Base-by-base conservation (phyloP, 1,140 invertebrate genomes). In the Pogonomyrmex californicus region DNA sequence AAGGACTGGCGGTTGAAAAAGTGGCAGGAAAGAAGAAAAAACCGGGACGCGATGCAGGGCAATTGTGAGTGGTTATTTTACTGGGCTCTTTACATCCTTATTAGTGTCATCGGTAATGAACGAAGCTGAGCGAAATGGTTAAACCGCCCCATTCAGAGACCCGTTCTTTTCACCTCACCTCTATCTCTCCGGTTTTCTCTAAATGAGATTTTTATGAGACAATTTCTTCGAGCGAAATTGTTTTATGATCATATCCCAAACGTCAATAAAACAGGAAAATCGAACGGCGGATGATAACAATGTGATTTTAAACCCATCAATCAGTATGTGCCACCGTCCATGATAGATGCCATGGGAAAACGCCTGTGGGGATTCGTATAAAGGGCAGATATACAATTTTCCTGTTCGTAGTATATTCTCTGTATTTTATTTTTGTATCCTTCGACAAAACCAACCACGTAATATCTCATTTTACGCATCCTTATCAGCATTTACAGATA, bases 221-320 rank as follows among this genome's bases (percentile, higher is more conserved):
- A 83, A 83, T 83, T 83, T 75, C 79, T 82, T 23, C 54, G 54
- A 49, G 33, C 68, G n/a, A 75, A 73, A 83, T 83, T 73, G 79
- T 83, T 75, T 83, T 49, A 58, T 14, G 68, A 49, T 83, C 41
- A 41, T 47, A 83, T 83, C 79, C 54, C 54, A 58, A 75, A 38
- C 44, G 33, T 73, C 79, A 83, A 83, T 83, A 83, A 60, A 54
- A 82, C 66, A 60, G 68, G 41, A 49, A 82, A 82, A 60, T 82
- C 54, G 66, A 73, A 47, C 44, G 51, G 49, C 17, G 5, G 6
- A 83, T 30, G 41, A 62, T 75, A 73, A 83, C 68, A 73, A 75
- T 75, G 79, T 83, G 41, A 83, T 83, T 75, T 83, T 75, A 83
- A 75, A 83, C n/a, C 56, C 44, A 75, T 83, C 68, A 62, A 75